Evolutionary conservation across 2,113 vertebrate species (phyloP).

Genomic region (Empidonax traillii): DNA sequence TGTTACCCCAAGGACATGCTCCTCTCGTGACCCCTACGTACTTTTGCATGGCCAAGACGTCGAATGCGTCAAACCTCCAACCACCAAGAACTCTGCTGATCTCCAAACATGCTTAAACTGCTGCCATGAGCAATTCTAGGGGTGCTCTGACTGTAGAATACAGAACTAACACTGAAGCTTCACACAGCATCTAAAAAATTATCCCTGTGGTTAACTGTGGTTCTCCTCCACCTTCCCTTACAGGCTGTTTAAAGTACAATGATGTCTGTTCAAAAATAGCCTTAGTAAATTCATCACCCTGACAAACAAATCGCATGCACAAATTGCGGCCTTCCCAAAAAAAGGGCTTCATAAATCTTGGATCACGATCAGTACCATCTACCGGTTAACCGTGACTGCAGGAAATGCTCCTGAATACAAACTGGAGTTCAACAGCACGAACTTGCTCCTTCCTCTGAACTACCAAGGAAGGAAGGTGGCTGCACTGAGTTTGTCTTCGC

Average conservation of each 20-base stretch:
- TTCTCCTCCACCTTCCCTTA: background rate
- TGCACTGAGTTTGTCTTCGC: background rate
- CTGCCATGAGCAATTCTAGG: background rate
- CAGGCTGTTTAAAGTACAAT: background rate
- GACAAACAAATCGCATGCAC: background rate
- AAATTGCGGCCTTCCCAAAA: background rate
- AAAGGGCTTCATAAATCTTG: background rate
- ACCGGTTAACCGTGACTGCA: background rate
- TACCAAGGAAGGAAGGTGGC: background rate
- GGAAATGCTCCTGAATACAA: background rate
- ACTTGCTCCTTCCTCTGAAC: constrained; percentile 5
- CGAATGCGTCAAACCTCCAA: background rate
- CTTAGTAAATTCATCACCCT: background rate
- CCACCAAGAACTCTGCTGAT: background rate
- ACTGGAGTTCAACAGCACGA: background rate
- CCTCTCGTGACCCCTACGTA: background rate
- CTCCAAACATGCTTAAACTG: background rate
- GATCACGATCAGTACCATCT: background rate
- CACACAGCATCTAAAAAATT: background rate
- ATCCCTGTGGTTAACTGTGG: background rate
- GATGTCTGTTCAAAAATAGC: background rate
- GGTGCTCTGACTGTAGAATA: background rate
- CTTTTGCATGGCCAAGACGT: fast-evolving
- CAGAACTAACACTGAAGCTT: background rate
- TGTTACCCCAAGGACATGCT: background rate